A percentile compares a stretch with the other conserved stretches of the same genome.
Conservation (phyloP, 2,797 vertebrate species). For the Semaprochilodus insignis region DNA sequence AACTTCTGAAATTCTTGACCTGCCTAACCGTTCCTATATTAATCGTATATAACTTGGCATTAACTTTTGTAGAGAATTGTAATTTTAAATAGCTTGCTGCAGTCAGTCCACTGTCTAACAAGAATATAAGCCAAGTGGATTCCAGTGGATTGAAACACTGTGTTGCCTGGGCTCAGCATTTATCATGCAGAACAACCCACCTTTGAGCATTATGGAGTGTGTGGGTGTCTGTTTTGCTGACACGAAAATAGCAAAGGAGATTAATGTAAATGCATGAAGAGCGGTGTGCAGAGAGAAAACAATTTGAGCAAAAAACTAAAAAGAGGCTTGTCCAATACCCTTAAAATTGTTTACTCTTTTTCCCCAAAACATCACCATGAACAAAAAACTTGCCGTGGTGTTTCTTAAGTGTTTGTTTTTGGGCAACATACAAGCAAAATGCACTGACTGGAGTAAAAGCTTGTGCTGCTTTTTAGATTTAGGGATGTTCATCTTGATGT, state of each 20-base stretch:
- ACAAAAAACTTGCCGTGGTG: not conserved
- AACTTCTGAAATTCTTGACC: too few species aligned
- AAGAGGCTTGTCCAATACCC: not conserved
- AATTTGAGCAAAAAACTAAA: not conserved
- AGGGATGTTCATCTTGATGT: not conserved
- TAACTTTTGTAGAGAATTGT: too few species aligned
- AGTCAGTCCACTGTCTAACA: not conserved
- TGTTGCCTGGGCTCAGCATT: not conserved
- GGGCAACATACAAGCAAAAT: not conserved
- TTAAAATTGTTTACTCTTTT: not conserved
- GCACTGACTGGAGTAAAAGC: not conserved
- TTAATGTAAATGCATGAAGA: not conserved
- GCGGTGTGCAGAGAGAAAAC: not conserved
- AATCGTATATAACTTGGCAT: too few species aligned
- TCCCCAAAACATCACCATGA: not conserved
- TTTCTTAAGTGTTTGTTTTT: not conserved
- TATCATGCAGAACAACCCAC: not conserved
- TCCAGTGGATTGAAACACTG: not conserved
- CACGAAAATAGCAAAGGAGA: not conserved
- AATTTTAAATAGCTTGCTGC: too few species aligned
- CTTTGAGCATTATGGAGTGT: not conserved
- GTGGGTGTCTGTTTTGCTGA: slow-evolving; percentile 6
- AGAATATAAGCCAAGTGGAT: not conserved
- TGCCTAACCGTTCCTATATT: too few species aligned
- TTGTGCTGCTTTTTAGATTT: not conserved